Evolutionary conservation across 2,888 invertebrate species (phyloP), one percentile per base, ranked within the genome.

Genomic region (Coelinius sp.): DNA sequence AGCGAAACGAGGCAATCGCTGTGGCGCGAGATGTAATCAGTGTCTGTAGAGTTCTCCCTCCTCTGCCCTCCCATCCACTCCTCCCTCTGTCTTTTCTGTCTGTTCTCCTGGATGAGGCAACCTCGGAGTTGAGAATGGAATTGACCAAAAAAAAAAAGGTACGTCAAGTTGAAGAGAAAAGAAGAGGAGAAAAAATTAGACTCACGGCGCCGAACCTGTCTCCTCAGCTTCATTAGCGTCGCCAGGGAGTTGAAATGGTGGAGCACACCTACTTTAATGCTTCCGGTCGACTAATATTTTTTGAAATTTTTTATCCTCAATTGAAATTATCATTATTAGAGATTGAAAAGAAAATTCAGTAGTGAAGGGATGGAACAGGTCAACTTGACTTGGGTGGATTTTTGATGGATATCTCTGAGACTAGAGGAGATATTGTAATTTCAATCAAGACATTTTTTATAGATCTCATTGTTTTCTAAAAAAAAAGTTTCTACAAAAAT

Each of bases 1-100:
- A 84, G 83, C 75, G 78, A 79, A 83, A 84, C 82, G 80, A 81
- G 80, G 80, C 82, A 84, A 85, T 82, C 80, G 80, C 78, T 76
- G 80, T 73, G 80, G 78, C 78, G 75, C 76, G 78, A 74, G 72
- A 53, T 78, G 78, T 79, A 83, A 82, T 82, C 82, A 82, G 77
- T 76, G 76, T 80, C 76, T 67, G 53, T 70, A 41, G 63, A 38
- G 62, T 53, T 8, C 44, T 31, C 62, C 63, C 27, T n/a, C 3
- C 31, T 10, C 46, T 65, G 25, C 35, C 27, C 22, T 20, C 12
- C 17, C 17, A 4, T 8, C 1, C 35, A 22, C 53, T 67, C 65
- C 62, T 8, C 20, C 62, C 75, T 77, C 79, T 78, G 78, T 80
- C 83, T 17, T 41, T 81, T 79, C 76, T 44, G 68, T 73, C 75